phyloP scores from a whole-genome alignment of 2,888 invertebrate species.

The Pelosia muscerda region DNA sequence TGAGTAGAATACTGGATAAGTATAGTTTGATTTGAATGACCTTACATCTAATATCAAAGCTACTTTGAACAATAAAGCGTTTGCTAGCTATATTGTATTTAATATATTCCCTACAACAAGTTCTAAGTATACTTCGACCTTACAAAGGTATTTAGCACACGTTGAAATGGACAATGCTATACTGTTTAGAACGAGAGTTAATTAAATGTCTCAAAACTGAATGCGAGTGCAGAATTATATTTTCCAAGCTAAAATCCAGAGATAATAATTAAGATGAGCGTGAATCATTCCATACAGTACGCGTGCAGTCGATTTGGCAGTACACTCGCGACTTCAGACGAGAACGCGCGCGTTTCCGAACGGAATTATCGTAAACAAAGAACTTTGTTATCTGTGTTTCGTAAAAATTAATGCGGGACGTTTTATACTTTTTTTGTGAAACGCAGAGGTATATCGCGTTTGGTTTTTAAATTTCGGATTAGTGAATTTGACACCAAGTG shows the following conservation, averaged over 20 bases:
- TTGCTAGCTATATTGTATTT: background rate
- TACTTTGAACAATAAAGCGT: background rate
- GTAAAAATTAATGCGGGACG: slow-evolving; percentile 14
- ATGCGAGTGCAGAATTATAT: slow-evolving; percentile 9
- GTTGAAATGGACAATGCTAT: background rate
- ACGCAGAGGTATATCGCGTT: background rate
- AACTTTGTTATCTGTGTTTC: slow-evolving; percentile 27
- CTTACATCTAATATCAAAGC: too few species aligned
- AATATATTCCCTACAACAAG: background rate
- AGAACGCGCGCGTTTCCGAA: slow-evolving; percentile 41
- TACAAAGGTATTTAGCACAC: background rate
- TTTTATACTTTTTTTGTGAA: background rate
- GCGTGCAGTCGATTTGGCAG: slow-evolving; percentile 34
- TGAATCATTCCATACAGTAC: slow-evolving; percentile 45
- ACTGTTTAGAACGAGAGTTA: background rate
- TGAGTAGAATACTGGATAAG: too few species aligned
- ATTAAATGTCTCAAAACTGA: background rate
- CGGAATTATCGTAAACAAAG: slow-evolving; percentile 41
- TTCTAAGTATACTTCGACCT: background rate
- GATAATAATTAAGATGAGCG: slow-evolving; percentile 37
- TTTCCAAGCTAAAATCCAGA: slow-evolving; percentile 40
- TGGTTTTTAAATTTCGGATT: background rate
- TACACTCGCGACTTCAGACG: slow-evolving; percentile 33
- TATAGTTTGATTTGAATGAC: too few species aligned
- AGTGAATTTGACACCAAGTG: background rate